Conservation (phyloP, 2,888 invertebrate species). For the Polydrusus cervinus region DNA sequence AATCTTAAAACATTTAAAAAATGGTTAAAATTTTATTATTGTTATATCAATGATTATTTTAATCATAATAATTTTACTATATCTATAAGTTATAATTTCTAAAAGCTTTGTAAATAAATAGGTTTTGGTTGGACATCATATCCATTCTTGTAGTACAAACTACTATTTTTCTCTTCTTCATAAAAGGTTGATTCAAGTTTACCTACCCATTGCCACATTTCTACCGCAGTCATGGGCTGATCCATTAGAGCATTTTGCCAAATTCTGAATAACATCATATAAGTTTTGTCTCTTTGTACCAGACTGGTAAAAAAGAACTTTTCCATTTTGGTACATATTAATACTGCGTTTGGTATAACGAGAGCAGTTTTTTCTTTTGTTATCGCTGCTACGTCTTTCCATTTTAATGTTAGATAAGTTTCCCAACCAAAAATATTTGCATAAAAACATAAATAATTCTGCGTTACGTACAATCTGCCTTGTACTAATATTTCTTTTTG, state of each 20-base stretch:
- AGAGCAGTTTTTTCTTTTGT: constrained; percentile 95
- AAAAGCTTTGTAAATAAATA: too few species aligned
- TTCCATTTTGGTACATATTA: constrained; percentile 86
- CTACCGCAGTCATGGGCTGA: constrained; percentile 86
- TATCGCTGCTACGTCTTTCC: constrained; percentile 93
- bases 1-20: too few species aligned
- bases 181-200: too few species aligned
- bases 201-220: constrained; percentile 89
- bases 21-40: too few species aligned
- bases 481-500: constrained; percentile 97
- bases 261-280: constrained; percentile 94
- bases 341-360: constrained; percentile 97
- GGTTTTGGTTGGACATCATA: too few species aligned
- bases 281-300: constrained; percentile 91
- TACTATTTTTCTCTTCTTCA: too few species aligned
- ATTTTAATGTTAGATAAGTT: constrained; percentile 87
- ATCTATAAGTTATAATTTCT: too few species aligned
- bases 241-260: constrained; percentile 98
- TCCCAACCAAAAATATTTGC: constrained; percentile 99
- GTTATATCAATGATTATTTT: too few species aligned
- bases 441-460: constrained; percentile 96
- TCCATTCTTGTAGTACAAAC: too few species aligned
- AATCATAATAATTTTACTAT: too few species aligned
- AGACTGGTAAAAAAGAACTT: constrained; percentile 97
- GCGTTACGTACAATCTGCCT: constrained; percentile 95